Base-by-base conservation (phyloP, 1,140 invertebrate genomes). In the Drosophila teissieri region DNA sequence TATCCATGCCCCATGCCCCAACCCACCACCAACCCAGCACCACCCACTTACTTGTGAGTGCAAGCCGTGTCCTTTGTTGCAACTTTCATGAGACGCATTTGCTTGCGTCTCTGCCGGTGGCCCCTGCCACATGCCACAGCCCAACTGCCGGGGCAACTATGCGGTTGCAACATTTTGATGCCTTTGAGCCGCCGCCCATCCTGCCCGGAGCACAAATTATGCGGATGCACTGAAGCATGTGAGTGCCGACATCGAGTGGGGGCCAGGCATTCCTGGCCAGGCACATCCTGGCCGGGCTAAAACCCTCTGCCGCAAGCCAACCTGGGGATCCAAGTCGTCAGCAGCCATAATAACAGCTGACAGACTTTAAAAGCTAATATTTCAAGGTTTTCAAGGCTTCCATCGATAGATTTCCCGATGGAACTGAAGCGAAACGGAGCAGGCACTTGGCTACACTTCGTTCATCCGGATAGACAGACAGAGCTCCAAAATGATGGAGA, bases 401-500 rank as follows among this genome's bases (percentile, higher is more conserved):
- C 8, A 6, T 19, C 8, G 0, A 17, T 51, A n/a, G n/a, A n/a
- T 51, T 34, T 8, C 17, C 17, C 17, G 1, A 53, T 5, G 14
- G 14, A 39, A 22, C 11, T 7, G 24, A 24, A n/a, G n/a, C n/a
- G n/a, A n/a, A n/a, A 34, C 45, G 14, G 0, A 24, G 60, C 36
- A 40, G 36, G 60, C 60, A 24, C 14, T 22, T 22, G 7, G 5
- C 34, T 19, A 31, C 37, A 42, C 54, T 22, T 37, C 15, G 3
- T 42, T 31, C n/a, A n/a, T 36, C 11, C 31, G 7, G 7, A 31
- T 31, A 31, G 37, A 40, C 37, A 12, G 12, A 40, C 5, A 37
- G 12, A 34, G 53, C 42, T 31, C 4, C 36, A 15, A 22, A 56
- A 37, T 34, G 55, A 84, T 84, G 81, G 81, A 84, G 10, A 54